A percentile compares a stretch with the other conserved stretches of the same genome.
Conservation (phyloP, 1,140 invertebrate species). For the Helicoverpa armigera region DNA sequence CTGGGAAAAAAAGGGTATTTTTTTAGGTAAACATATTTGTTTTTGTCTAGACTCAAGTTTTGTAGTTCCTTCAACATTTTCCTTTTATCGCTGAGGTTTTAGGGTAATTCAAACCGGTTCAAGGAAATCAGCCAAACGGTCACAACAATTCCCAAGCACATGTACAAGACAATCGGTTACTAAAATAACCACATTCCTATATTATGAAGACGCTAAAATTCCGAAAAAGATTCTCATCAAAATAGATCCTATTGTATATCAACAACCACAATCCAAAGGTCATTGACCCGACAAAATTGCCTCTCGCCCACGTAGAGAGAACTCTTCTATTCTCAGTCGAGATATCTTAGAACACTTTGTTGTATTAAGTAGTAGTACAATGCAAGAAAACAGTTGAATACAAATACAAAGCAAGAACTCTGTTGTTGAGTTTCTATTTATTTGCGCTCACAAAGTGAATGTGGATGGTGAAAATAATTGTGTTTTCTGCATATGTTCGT, state of each 20-base stretch:
- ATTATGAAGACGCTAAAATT: neutral
- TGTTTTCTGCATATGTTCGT: neutral
- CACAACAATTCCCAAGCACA: too few relatives aligned
- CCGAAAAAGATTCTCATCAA: neutral
- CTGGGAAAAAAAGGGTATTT: too few relatives aligned
- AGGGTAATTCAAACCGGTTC: too few relatives aligned
- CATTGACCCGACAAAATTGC: neutral
- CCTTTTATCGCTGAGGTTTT: too few relatives aligned
- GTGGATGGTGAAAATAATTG: neutral
- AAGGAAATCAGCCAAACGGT: too few relatives aligned
- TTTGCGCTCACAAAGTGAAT: neutral
- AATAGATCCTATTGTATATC: neutral
- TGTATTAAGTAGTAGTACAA: conserved; percentile 2
- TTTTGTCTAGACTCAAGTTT: conserved; percentile 5
- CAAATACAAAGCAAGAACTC: neutral
- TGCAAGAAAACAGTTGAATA: conserved; percentile 18
- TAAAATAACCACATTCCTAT: neutral
- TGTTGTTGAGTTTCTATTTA: conserved; percentile 6
- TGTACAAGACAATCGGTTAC: too few relatives aligned
- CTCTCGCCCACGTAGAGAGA: conserved; percentile 6
- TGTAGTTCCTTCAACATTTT: too few relatives aligned
- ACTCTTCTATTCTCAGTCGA: neutral
- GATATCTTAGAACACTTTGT: conserved; percentile 17
- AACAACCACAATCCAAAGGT: neutral
- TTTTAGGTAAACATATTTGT: neutral